Conservation (phyloP, 2,797 vertebrate species). For the Bucorvus abyssinicus region DNA sequence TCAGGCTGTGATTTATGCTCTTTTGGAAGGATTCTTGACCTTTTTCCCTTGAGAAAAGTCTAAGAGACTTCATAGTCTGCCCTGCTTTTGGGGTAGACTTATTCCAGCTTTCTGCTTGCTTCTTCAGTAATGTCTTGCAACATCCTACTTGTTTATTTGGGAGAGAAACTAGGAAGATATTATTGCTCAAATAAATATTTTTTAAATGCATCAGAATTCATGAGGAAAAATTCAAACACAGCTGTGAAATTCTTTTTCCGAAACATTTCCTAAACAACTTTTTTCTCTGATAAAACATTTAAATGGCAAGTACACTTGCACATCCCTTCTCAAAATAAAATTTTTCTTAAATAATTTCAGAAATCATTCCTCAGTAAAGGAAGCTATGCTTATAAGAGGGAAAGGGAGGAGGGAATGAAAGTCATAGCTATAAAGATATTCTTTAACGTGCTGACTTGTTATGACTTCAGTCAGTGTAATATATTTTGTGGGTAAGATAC, state of each 20-base stretch:
- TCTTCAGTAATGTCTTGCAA: not conserved
- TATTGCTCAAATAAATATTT: not conserved
- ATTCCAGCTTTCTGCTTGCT: not conserved
- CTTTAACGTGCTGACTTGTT: slow-evolving; percentile 8
- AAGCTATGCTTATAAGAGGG: not conserved
- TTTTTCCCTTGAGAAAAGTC: not conserved
- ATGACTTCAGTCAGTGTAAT: not conserved
- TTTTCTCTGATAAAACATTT: not conserved
- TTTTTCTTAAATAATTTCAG: not conserved
- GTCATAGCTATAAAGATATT: not conserved
- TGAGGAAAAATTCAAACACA: not conserved
- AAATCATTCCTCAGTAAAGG: not conserved
- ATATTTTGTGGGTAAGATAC: not conserved
- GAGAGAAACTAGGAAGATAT: not conserved
- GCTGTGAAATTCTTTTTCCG: not conserved
- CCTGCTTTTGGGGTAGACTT: not conserved
- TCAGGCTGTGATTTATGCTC: not conserved
- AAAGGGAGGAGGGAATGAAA: not conserved
- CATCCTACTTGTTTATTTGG: not conserved
- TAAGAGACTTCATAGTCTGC: not conserved
- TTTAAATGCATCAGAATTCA: not conserved
- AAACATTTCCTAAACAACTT: not conserved
- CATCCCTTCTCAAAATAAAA: not conserved
- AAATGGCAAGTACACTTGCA: not conserved
- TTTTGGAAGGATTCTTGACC: not conserved